phyloP scores from a whole-genome alignment of 2,888 invertebrate genomes.

The Noctua comes region DNA sequence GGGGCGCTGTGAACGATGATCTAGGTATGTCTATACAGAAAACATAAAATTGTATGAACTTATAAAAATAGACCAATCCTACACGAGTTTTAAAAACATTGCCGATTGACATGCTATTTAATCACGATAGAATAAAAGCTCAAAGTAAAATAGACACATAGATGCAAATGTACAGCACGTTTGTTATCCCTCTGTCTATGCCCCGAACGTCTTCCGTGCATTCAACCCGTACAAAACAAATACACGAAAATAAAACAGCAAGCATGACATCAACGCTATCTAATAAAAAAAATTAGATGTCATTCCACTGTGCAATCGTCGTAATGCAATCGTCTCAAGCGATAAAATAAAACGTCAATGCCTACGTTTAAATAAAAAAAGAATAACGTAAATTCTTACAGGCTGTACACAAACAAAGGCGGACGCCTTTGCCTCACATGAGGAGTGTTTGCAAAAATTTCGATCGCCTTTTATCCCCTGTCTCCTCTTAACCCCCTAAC shows the following conservation, averaged over 20 bases:
- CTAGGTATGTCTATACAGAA: background rate
- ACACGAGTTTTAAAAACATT: conserved; percentile 12
- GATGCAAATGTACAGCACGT: conserved; percentile 31
- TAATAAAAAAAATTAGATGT: conserved; percentile 69
- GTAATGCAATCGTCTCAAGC: conserved; percentile 66
- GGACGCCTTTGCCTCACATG: conserved; percentile 66
- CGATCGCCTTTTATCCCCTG: conserved; percentile 82
- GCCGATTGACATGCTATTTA: conserved; percentile 21
- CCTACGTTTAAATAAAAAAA: conserved; percentile 69
- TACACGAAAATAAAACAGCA: conserved; percentile 54
- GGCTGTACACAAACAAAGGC: conserved; percentile 68
- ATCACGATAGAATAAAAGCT: conserved; percentile 30
- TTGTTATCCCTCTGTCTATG: conserved; percentile 38
- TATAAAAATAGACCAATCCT: background rate
- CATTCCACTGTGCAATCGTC: conserved; percentile 64
- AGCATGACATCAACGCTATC: conserved; percentile 57
- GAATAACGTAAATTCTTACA: conserved; percentile 68
- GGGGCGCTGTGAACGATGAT: background rate
- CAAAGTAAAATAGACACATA: conserved; percentile 40
- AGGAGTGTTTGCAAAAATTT: conserved; percentile 80
- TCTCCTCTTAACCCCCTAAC: conserved; percentile 71
- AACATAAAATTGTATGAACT: background rate
- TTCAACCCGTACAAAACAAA: conserved; percentile 63
- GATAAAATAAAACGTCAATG: conserved; percentile 69
- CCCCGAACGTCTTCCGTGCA: conserved; percentile 55